Base-by-base conservation (phyloP, 1,140 invertebrate species). In the Diachasmimorpha longicaudata region DNA sequence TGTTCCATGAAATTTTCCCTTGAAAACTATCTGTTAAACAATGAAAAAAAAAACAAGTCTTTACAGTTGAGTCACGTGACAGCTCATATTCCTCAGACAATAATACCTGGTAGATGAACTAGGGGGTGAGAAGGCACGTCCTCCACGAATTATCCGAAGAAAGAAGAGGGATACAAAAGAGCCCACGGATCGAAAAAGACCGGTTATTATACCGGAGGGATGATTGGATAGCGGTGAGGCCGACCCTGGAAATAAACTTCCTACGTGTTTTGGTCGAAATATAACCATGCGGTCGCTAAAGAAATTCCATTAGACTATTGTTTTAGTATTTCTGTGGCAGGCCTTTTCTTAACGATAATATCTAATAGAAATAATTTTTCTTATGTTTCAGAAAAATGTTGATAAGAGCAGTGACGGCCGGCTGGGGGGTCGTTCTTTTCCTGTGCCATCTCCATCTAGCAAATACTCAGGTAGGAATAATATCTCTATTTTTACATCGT, bases 361-460 rank as follows among this genome's bases (percentile, higher is more conserved):
- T 42, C 11, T 42, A 31, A 31, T 31, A 31, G 39, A 10, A 42
- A 11, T 52, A 36, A 39, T 70, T 78, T 78, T 70, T 81, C 80
- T 79, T 81, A 75, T 87, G 81, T 89, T 90, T 36, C 87, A 90
- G 90, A 86, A 89, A 84, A 82, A 91, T 91, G 90, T 83, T 90
- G 85, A 89, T 90, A 89, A 88, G 90, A 85, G 82, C 87, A 85
- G 85, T 87, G 88, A 89, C 89, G 86, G 81, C 89, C 87, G 71
- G 88, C 72, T 86, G 82, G 90, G 87, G 82, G 90, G 87, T 89
- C 89, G 89, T 88, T 88, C 83, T 87, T 82, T 83, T 90, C 83
- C 83, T 91, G 86, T 89, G 87, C 85, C 86, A 88, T 85, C 83
- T 90, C 83, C 86, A 84, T 83, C 80, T 87, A 85, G 86, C 88